Base-by-base conservation (phyloP, 23 tunicate genomes). In the Corella eumyota region DNA sequence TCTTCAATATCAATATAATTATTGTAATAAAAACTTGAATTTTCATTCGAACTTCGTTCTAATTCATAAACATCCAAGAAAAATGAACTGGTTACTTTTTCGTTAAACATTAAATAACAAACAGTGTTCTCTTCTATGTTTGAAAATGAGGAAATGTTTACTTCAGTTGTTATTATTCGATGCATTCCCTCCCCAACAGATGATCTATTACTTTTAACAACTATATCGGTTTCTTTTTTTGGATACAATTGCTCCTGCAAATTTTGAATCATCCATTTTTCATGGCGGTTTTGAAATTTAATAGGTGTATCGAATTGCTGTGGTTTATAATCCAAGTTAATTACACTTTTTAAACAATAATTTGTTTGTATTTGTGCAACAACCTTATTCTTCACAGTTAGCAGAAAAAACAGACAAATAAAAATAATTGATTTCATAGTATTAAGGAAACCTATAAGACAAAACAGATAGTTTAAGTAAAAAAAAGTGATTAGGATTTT, bases 51-150 rank as follows among this genome's bases (percentile, higher is more conserved):
- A n/a, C n/a, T n/a, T 15, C 92, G 46, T 25, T 50, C 62, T 0
- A 82, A 44, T 67, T 82, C 92, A 52, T 82, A 82, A 13, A 65
- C 60, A 50, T 82, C 92, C 20, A 82, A 22, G 56, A 34, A 82
- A 74, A 82, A 74, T n/a, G 92, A 82, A 6, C 21, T 27, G 21
- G 76, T 44, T 15, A 82, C 76, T 31, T 36, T 0, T 34, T 82
- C 75, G 4, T 45, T 71, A 61, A 63, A 69, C 66, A 79, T 40
- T 2, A 47, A 52, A 29, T 51, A 56, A 46, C 87, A 79, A 3
- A 40, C 4, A 23, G 31, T 45, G 36, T 31, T 45, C 4, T 23
- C 31, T 15, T 24, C n/a, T n/a, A n/a, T n/a, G n/a, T n/a, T n/a
- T n/a, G n/a, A 25, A 4, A 34, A 27, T 54, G n/a, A 25, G 13